Conservation (phyloP, 2,113 vertebrate species). For the Phylloscopus trochilus region DNA sequence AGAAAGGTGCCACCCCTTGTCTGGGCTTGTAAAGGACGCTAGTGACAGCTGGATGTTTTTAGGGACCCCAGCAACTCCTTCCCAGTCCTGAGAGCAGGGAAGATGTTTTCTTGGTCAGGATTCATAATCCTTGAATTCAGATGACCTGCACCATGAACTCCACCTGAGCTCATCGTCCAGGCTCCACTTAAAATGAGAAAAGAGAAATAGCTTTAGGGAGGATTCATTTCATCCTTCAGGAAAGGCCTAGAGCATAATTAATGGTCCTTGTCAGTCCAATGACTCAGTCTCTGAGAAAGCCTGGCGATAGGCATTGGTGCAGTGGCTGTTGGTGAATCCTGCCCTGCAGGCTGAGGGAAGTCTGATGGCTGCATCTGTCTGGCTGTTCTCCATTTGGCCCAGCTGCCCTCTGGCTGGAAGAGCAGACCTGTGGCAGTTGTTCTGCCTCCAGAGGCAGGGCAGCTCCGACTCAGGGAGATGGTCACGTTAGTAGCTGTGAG, state of each 20-base stretch:
- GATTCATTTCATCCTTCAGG: not conserved
- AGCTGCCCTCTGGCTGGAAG: not conserved
- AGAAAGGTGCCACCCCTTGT: not conserved
- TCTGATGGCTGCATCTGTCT: not conserved
- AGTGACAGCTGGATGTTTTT: not conserved
- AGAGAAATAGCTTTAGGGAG: not conserved
- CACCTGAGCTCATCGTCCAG: not conserved
- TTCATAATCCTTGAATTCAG: not conserved
- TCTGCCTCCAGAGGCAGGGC: not conserved
- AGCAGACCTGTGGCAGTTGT: not conserved
- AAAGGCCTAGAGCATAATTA: not conserved
- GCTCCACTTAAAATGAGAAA: not conserved
- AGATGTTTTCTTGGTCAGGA: not conserved
- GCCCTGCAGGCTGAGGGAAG: not conserved
- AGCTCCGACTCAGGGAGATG: not conserved
- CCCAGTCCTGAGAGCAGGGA: not conserved
- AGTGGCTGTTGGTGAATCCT: not conserved
- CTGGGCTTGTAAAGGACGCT: not conserved
- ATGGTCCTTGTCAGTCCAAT: not conserved
- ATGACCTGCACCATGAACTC: not conserved
- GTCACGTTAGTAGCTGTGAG: not conserved
- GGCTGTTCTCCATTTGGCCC: rapidly evolving
- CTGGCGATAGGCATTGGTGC: rapidly evolving
- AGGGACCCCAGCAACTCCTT: not conserved
- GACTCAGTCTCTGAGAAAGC: not conserved